These are phyloP conservation scores for Apodemia mormo DNA, from an alignment of 2,888 invertebrate species.

Conservation along the genomic window DNA sequence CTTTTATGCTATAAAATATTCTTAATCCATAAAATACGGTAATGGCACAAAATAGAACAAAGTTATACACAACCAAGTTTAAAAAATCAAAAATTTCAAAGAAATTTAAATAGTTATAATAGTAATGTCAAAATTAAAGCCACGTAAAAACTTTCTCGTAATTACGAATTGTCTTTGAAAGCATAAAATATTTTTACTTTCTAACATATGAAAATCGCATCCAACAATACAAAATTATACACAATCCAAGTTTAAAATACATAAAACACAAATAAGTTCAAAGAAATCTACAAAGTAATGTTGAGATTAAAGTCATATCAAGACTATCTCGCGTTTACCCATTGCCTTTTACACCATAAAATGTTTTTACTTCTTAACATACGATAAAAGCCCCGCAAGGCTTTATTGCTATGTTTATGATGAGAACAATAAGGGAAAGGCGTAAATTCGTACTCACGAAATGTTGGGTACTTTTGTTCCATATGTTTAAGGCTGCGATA, in stretches of 20 bases:
- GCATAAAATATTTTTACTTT: no score
- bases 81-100: background rate
- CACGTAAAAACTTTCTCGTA: background rate
- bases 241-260: background rate
- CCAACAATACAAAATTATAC: background rate
- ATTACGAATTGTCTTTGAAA: background rate
- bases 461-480: constrained; percentile 10
- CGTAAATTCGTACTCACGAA: constrained; percentile 11
- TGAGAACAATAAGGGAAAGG: constrained; percentile 33
- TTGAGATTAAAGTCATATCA: constrained; percentile 8
- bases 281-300: constrained; percentile 3
- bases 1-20: no score
- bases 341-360: constrained; percentile 32
- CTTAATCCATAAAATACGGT: no score
- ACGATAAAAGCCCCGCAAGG: constrained; percentile 37
- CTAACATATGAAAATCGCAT: background rate
- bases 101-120: background rate
- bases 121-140: constrained; percentile 5
- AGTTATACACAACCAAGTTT: background rate
- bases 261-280: background rate
- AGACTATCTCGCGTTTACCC: constrained; percentile 15
- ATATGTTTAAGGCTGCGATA: constrained; percentile 6
- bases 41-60: no score
- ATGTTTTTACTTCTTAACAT: constrained; percentile 37
- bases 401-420: constrained; percentile 42